Conservation (phyloP, 2,113 vertebrate species). For the Notothenia rossii region DNA sequence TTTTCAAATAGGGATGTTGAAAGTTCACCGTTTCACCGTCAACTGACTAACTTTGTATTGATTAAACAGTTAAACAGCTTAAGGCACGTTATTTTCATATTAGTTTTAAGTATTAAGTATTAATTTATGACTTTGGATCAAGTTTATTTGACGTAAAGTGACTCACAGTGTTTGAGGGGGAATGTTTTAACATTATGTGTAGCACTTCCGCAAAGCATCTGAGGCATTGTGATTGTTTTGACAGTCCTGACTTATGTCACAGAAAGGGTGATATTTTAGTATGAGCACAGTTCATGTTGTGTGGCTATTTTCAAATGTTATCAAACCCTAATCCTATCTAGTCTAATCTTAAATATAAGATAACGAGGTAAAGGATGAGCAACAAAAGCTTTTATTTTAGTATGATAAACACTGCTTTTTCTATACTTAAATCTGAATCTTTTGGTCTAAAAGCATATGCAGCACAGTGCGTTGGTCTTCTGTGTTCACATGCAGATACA, state of each 20-base stretch:
- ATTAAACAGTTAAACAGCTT: no score
- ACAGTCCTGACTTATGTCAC: slow-evolving; percentile 36
- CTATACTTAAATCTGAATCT: neutral
- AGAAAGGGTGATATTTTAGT: slow-evolving; percentile 31
- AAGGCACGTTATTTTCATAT: neutral
- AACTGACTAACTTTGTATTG: no score
- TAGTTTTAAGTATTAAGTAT: neutral
- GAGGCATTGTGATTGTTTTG: slow-evolving; percentile 24
- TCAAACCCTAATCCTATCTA: neutral
- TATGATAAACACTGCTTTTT: neutral
- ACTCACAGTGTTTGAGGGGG: slow-evolving; percentile 46
- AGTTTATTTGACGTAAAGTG: slow-evolving; percentile 33
- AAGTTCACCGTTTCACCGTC: no score
- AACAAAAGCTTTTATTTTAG: neutral
- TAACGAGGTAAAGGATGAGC: neutral
- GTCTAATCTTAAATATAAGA: neutral
- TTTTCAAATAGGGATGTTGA: no score
- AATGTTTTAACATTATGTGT: slow-evolving; percentile 32
- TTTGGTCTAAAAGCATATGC: neutral
- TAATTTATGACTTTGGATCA: slow-evolving; percentile 35
- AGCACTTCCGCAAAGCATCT: neutral
- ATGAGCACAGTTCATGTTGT: neutral
- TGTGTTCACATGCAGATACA: neutral
- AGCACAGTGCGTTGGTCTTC: neutral
- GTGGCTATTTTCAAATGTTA: no score